Percentiles rank a stretch among this genome's conserved stretches.
These are phyloP conservation scores for Brachypodius melanocephalos DNA, from an alignment of 2,113 vertebrate species.

Conservation along the genomic window DNA sequence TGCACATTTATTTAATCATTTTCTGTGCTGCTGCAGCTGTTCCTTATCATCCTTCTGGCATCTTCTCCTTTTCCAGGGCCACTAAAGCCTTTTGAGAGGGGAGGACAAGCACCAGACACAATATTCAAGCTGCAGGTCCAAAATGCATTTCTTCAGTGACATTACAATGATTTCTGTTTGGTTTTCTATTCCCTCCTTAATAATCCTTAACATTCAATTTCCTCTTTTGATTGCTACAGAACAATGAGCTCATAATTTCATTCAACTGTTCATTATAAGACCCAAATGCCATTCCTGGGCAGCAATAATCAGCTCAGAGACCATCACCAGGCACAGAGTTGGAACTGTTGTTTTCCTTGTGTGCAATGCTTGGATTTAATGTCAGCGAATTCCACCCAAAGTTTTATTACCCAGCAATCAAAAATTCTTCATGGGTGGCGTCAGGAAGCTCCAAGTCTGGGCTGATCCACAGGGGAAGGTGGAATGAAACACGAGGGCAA, in stretches of 20 bases:
- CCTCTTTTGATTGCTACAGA: slow-evolving; percentile 33
- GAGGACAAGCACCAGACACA: background rate
- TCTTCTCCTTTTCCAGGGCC: background rate
- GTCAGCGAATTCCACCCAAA: background rate
- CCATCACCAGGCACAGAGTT: background rate
- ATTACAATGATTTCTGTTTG: slow-evolving; percentile 23
- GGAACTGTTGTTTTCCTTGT: background rate
- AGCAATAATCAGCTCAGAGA: slow-evolving; percentile 33
- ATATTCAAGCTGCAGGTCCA: background rate
- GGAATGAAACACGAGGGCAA: background rate
- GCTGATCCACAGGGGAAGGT: background rate
- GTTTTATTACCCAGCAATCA: background rate
- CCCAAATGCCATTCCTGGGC: slow-evolving; percentile 41
- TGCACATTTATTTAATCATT: background rate
- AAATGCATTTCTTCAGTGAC: background rate
- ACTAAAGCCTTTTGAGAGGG: background rate
- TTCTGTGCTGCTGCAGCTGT: background rate
- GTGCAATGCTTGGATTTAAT: background rate
- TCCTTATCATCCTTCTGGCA: background rate
- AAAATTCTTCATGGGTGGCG: background rate
- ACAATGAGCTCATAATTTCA: slow-evolving; percentile 49
- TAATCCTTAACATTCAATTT: slow-evolving; percentile 53
- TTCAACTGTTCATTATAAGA: slow-evolving; percentile 47
- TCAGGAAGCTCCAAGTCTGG: background rate
- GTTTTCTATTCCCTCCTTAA: slow-evolving; percentile 51